A percentile compares a stretch with the other conserved stretches of the same genome.
These are phyloP conservation scores for Siderastrea siderea DNA, from an alignment of 92 coral and sea anemone genomes.

Conservation along the genomic window DNA sequence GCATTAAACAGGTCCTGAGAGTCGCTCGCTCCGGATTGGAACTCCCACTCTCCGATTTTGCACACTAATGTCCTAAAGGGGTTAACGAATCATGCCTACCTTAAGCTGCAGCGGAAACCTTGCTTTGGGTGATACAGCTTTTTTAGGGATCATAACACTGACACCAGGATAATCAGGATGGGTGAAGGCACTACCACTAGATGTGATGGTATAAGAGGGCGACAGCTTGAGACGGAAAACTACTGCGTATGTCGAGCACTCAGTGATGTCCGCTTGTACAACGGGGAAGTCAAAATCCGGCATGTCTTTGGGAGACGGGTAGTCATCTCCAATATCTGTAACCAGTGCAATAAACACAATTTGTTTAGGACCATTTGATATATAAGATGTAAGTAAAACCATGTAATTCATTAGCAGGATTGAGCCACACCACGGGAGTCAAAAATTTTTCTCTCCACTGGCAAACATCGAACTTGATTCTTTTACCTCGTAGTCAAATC, in stretches of 20 bases:
- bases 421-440: neutral
- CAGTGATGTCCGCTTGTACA: slow-evolving; percentile 21
- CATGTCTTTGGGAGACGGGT: neutral
- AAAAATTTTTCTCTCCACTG: too few species aligned
- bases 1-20: too few species aligned
- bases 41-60: too few species aligned
- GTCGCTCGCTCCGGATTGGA: too few species aligned
- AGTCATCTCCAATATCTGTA: slow-evolving; percentile 32
- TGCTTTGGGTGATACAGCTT: slow-evolving; percentile 7
- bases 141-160: neutral
- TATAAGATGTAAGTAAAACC: neutral
- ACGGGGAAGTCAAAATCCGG: slow-evolving; percentile 10
- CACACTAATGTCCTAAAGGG: neutral
- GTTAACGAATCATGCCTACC: neutral
- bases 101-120: slow-evolving; percentile 7
- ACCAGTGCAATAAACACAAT: neutral
- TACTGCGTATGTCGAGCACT: slow-evolving; percentile 18
- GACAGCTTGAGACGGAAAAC: slow-evolving; percentile 13
- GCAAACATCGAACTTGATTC: too few species aligned
- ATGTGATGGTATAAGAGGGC: slow-evolving; percentile 8
- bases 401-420: too few species aligned
- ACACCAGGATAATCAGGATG: slow-evolving; percentile 37
- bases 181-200: slow-evolving; percentile 3
- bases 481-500: too few species aligned
- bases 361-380: neutral